These are phyloP conservation scores for Lepisosteus oculatus DNA, from an alignment of 2,113 vertebrate species.

Conservation along the genomic window DNA sequence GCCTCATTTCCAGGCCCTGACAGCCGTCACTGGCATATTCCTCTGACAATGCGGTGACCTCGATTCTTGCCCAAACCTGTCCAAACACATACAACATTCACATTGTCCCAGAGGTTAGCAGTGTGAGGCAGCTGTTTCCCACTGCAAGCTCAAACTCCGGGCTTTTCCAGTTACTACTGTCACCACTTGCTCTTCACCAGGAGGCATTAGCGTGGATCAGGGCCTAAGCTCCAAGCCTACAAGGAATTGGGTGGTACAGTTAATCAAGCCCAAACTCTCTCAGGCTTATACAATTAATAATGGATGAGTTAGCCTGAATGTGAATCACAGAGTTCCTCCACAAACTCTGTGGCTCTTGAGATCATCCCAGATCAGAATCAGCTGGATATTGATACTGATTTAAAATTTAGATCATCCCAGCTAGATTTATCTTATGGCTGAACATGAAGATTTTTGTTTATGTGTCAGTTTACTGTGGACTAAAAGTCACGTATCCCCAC, in stretches of 20 bases:
- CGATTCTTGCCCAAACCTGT: constrained; percentile 62
- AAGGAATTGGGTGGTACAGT: neutral
- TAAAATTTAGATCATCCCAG: neutral
- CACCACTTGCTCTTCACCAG: constrained; percentile 12
- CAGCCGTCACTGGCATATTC: constrained; percentile 40
- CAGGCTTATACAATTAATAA: neutral
- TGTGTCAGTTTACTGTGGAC: no score
- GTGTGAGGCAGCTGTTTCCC: constrained; percentile 65
- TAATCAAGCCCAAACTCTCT: neutral
- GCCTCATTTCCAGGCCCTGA: constrained; percentile 32
- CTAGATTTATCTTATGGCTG: constrained; percentile 33
- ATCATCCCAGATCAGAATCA: neutral
- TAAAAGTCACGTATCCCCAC: no score
- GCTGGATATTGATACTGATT: neutral
- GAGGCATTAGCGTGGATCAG: constrained; percentile 7
- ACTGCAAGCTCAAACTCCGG: constrained; percentile 45
- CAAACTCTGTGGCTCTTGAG: neutral
- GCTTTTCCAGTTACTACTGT: constrained; percentile 33
- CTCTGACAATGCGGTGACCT: constrained; percentile 55
- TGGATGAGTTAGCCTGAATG: constrained; percentile 6
- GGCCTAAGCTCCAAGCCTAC: neutral
- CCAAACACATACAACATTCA: constrained; percentile 58
- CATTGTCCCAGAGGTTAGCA: constrained; percentile 63
- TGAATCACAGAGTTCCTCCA: neutral
- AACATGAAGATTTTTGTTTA: no score